A percentile compares a stretch with the other conserved stretches of the same genome.
Evolutionary conservation across 2,113 vertebrate genomes (phyloP).

Genomic region (Clinocottus analis): DNA sequence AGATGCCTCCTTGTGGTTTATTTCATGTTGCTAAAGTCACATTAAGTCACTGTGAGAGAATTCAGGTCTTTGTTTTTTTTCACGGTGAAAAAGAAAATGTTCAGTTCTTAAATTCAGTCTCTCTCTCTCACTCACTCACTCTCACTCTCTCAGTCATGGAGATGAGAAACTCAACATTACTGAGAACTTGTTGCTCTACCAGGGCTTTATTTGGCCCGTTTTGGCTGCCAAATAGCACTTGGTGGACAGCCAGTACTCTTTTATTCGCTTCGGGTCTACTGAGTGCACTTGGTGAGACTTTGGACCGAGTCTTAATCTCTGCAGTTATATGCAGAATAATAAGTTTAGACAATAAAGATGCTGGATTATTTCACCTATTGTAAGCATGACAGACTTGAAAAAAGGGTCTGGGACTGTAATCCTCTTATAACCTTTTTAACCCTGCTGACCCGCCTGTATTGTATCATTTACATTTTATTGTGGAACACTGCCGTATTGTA

Average conservation of each 20-base stretch:
- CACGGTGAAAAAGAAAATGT: background rate
- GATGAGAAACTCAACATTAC: constrained; percentile 35
- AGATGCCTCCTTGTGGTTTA: background rate
- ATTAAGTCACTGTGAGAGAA: background rate
- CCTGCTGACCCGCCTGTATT: background rate
- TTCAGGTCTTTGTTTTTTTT: background rate
- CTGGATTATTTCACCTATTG: background rate
- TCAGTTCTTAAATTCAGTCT: background rate
- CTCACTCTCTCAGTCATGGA: background rate
- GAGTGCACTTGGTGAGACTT: constrained; percentile 17
- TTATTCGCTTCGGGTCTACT: constrained; percentile 17
- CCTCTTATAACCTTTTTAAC: constrained; percentile 5
- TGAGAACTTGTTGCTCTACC: constrained; percentile 26
- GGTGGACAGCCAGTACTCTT: constrained; percentile 46
- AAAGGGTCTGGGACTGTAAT: background rate
- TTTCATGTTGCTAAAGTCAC: background rate
- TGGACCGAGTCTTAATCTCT: constrained; percentile 23
- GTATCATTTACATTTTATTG: background rate
- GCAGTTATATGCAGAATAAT: constrained; percentile 28
- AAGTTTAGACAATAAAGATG: background rate
- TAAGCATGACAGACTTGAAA: background rate
- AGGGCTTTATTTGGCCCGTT: constrained; percentile 21
- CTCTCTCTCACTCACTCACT: no score
- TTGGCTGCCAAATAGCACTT: constrained; percentile 44
- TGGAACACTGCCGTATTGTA: no score